These are phyloP conservation scores for Actinia equina DNA, from an alignment of 64 coral and sea anemone species.

Conservation along the genomic window DNA sequence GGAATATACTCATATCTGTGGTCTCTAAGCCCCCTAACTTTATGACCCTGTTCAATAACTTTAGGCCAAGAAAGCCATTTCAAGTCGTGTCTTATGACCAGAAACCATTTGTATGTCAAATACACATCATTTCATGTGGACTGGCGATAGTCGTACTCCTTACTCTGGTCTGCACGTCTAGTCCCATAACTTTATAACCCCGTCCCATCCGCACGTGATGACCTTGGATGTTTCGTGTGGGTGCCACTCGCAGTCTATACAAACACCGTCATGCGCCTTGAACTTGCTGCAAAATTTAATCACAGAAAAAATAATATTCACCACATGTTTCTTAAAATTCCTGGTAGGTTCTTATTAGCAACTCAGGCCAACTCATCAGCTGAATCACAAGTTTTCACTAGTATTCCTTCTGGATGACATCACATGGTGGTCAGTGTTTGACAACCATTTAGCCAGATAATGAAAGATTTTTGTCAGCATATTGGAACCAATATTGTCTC, in stretches of 20 bases:
- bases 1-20: background rate
- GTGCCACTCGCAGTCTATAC: slow-evolving; percentile 95
- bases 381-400: too few relatives aligned
- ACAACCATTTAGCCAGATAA: too few relatives aligned
- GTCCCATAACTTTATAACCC: slow-evolving; percentile 99
- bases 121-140: too few relatives aligned
- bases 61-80: background rate
- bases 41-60: background rate
- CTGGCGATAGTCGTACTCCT: too few relatives aligned
- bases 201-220: slow-evolving; percentile 97
- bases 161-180: slow-evolving; percentile 25
- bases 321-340: too few relatives aligned
- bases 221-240: slow-evolving; percentile 99
- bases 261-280: slow-evolving; percentile 94
- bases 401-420: too few relatives aligned
- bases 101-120: background rate
- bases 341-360: too few relatives aligned
- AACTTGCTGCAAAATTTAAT: slow-evolving; percentile 71
- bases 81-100: background rate
- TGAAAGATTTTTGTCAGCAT: too few relatives aligned
- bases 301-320: background rate
- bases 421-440: too few relatives aligned
- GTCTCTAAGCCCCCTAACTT: background rate
- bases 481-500: too few relatives aligned
- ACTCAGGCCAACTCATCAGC: too few relatives aligned